phyloP scores from a whole-genome alignment of 2,113 vertebrate genomes.

The Ceyx melanurus region DNA sequence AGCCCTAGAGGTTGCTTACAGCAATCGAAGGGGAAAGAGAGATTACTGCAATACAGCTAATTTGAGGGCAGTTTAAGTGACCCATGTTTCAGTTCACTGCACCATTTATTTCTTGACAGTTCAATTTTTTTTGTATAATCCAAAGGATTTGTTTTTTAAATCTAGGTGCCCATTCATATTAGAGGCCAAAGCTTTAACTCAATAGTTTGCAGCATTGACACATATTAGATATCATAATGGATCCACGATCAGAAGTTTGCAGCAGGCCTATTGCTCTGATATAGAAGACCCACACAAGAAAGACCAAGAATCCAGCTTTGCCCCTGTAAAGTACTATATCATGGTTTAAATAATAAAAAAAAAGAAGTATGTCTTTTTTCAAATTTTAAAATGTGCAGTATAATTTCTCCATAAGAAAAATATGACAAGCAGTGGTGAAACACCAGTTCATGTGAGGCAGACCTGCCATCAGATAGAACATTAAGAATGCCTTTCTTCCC shows the following conservation, averaged over 20 bases:
- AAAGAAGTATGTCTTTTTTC: not conserved
- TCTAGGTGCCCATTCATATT: not conserved
- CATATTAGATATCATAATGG: not conserved
- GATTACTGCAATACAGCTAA: constrained; percentile 33
- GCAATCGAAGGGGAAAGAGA: constrained; percentile 11
- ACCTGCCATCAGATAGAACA: not conserved
- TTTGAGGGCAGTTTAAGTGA: constrained; percentile 1
- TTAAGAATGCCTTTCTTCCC: not conserved
- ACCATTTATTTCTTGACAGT: constrained; percentile 43
- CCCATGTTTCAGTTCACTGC: constrained; percentile 4
- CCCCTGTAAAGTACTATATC: not conserved
- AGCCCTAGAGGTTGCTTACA: not conserved
- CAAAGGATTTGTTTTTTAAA: constrained; percentile 33
- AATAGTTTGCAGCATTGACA: not conserved
- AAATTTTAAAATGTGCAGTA: not conserved
- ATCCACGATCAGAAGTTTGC: not conserved
- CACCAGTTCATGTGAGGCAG: not conserved
- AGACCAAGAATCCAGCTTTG: not conserved
- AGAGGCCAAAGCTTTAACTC: not conserved
- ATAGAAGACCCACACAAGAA: not conserved
- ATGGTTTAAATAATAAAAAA: not conserved
- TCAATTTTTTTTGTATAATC: constrained; percentile 29
- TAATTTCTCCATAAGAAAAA: not conserved
- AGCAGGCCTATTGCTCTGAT: not conserved
- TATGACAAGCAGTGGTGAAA: not conserved